Evolutionary conservation across 2,888 invertebrate species (phyloP), one percentile per base, ranked within the genome.

Genomic region (Itoplectis maculator): DNA sequence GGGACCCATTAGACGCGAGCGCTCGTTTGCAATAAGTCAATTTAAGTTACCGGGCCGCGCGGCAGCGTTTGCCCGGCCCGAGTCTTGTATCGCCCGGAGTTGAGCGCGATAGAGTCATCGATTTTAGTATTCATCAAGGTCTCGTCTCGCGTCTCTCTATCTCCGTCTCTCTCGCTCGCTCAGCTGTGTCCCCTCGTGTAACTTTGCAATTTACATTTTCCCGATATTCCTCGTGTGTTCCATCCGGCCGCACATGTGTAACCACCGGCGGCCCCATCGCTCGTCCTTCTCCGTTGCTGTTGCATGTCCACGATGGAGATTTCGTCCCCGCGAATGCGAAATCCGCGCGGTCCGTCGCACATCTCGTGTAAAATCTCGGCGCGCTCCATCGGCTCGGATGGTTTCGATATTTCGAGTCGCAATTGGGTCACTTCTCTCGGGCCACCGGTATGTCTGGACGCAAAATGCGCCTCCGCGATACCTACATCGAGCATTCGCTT

Each of bases 341-440:
- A 35, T 18, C n/a, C n/a, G n/a, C n/a, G n/a, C n/a, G 66, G 61
- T 73, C 37, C 75, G 37, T 23, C 29, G 51, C 23, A 56, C 51
- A 65, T 66, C 45, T 56, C 47, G 35, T 49, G 75, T 66, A 66
- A 75, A 75, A 75, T 66, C 65, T 75, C 54, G 47, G n/a, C n/a
- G 45, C 45, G 54, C 37, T 75, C 66, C 42, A 45, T 23, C 45
- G 45, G 13, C 20, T 40, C 18, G 54, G 42, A 66, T 45, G 47
- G 47, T 73, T 56, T 65, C 47, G 72, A 79, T 73, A 70, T 59
- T 51, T 47, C 65, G 37, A 72, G 56, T 45, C 8, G 66, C 66
- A 79, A 73, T 79, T 73, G 70, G 79, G 79, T 73, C 79, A 79
- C 61, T 56, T 37, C 13, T 45, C 56, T n/a, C n/a, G n/a, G 15